Base-by-base conservation (phyloP, 2,888 invertebrate species). In the Apamea crenata region DNA sequence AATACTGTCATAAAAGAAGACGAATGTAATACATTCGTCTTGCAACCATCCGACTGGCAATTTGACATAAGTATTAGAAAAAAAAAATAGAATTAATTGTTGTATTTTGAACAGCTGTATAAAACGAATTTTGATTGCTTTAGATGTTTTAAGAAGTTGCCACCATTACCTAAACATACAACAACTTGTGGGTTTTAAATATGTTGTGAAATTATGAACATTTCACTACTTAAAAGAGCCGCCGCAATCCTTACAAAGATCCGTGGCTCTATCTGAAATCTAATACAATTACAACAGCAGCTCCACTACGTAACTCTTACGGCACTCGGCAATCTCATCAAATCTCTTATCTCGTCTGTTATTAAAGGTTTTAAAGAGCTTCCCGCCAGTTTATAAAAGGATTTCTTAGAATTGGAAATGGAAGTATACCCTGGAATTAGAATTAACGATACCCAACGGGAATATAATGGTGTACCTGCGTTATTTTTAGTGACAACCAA, bases 331-430 rank as follows among this genome's bases (percentile, higher is more conserved):
- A 79, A 74, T 84, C 63, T 85, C n/a, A 66, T 68, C 47, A 29
- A 82, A 78, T 74, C 53, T 78, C 74, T 77, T 76, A 77, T 72
- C 67, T 83, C 75, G 70, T 76, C 53, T 79, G 76, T 77, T 74
- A 67, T 56, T 74, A 71, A 74, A 68, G 73, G 44, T 61, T 78
- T 80, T 50, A 72, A 78, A 83, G 76, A 86, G 68, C 66, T 81
- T 86, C 63, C 67, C n/a, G 65, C 56, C 66, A 83, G 68, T 77
- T 80, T 76, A 72, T 76, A 78, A 74, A 74, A 8, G 65, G 32
- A 77, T 77, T 80, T 76, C 50, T 40, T 69, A 59, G 78, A 74
- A 78, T 77, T 74, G 36, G 71, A 74, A 85, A 75, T 74, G 21
- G n/a, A 16, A 59, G 50, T 72, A 66, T 44, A 74, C 8, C 29